Evolutionary conservation across 2,888 invertebrate genomes (phyloP).

Genomic region (Ochropleura leucogaster): DNA sequence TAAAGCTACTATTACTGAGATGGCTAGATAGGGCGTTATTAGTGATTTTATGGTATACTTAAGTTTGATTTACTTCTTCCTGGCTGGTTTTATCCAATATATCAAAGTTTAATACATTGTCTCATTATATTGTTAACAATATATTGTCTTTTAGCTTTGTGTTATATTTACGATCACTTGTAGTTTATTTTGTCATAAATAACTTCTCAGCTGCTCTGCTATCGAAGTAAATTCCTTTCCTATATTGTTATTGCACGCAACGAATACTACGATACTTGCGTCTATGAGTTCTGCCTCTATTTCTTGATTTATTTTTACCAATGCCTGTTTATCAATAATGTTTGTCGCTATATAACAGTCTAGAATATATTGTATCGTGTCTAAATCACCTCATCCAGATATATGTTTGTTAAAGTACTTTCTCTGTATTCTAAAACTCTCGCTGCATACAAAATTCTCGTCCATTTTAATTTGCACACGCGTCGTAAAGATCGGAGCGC

Average conservation of each 20-base stretch:
- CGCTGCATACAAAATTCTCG: not conserved
- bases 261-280: not conserved
- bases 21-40: slow-evolving; percentile 61
- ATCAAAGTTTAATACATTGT: slow-evolving; percentile 59
- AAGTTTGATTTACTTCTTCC: slow-evolving; percentile 67
- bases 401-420: not conserved
- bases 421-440: not conserved
- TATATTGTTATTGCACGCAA: not conserved
- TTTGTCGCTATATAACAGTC: not conserved
- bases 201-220: slow-evolving; percentile 14
- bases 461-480: slow-evolving; percentile 22
- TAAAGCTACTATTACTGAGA: slow-evolving; percentile 62
- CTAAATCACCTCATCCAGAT: not conserved
- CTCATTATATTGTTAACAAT: slow-evolving; percentile 52
- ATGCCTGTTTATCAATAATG: not conserved
- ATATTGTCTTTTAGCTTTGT: slow-evolving; percentile 52
- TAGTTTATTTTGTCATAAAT: slow-evolving; percentile 56
- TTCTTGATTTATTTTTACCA: not conserved
- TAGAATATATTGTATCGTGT: not conserved
- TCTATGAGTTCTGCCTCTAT: not conserved
- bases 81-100: slow-evolving; percentile 56
- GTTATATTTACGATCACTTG: slow-evolving; percentile 38
- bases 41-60: slow-evolving; percentile 68
- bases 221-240: slow-evolving; percentile 10
- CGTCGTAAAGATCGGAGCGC: slow-evolving; percentile 10